Conservation (phyloP, 2,888 invertebrate species). For the Catocala nupta region DNA sequence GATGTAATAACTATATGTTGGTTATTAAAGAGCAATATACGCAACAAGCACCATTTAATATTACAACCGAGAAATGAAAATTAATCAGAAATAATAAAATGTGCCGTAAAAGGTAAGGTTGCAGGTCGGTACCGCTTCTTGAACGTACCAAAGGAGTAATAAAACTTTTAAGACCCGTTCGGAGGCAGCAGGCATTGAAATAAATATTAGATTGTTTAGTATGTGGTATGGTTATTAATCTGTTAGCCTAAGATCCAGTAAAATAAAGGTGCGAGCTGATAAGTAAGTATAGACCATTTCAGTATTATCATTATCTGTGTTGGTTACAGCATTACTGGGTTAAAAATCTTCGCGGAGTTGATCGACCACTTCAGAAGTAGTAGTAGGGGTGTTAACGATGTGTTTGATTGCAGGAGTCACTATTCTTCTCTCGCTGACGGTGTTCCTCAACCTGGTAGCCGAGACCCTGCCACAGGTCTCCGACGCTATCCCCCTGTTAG, state of each 20-base stretch:
- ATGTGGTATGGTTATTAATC: conserved; percentile 69
- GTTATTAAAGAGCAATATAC: conserved; percentile 26
- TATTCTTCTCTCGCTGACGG: conserved; percentile 99
- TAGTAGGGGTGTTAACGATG: conserved; percentile 83
- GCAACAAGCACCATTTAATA: conserved; percentile 42
- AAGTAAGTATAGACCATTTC: conserved; percentile 62
- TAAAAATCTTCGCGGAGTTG: conserved; percentile 4
- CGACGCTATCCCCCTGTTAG: conserved; percentile 99
- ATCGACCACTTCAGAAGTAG: conserved; percentile 10
- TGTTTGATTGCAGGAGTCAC: conserved; percentile 98
- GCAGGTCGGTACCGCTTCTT: conserved; percentile 49
- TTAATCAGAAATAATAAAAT: conserved; percentile 48
- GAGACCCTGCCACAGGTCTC: conserved; percentile 99
- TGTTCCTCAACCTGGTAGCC: conserved; percentile 99
- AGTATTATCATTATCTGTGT: conserved; percentile 49
- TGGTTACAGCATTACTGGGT: not conserved
- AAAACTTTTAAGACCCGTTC: conserved; percentile 59
- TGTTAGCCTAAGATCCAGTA: conserved; percentile 50
- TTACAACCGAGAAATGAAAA: conserved; percentile 37
- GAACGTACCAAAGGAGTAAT: conserved; percentile 52
- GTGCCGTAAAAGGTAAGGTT: conserved; percentile 48
- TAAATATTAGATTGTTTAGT: conserved; percentile 71
- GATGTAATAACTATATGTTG: not conserved
- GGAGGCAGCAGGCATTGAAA: conserved; percentile 63
- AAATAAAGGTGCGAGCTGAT: conserved; percentile 48